Evolutionary conservation across 2,888 invertebrate genomes (phyloP).

Genomic region (Habrosyne pyritoides): DNA sequence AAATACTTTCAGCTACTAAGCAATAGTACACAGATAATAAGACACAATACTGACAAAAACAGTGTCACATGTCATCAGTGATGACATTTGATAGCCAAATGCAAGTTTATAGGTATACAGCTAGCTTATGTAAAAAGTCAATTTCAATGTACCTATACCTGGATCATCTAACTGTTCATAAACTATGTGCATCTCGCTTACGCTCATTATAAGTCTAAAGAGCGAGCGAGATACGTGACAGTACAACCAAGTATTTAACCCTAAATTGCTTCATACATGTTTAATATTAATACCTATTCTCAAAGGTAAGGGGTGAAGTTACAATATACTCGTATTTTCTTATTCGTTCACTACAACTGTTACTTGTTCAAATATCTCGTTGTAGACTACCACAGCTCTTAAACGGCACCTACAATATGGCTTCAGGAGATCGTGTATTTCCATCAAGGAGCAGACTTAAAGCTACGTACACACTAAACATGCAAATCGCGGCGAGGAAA

Average conservation of each 20-base stretch:
- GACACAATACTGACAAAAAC: too few species aligned
- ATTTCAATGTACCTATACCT: not conserved
- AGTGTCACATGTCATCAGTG: too few species aligned
- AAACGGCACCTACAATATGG: not conserved
- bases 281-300: not conserved
- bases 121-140: too few species aligned
- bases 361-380: not conserved
- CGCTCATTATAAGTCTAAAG: not conserved
- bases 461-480: slow-evolving; percentile 44
- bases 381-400: not conserved
- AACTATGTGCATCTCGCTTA: not conserved
- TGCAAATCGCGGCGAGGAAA: slow-evolving; percentile 48
- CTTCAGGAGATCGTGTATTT: slow-evolving; percentile 7
- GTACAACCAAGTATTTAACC: not conserved
- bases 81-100: too few species aligned
- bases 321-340: too few species aligned
- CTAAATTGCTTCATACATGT: not conserved
- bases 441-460: slow-evolving; percentile 26
- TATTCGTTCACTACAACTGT: not conserved
- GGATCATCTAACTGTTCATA: too few species aligned
- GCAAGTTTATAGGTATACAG: too few species aligned
- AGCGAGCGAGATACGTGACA: not conserved
- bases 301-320: not conserved
- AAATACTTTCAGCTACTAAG: too few species aligned
- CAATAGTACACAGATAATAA: too few species aligned